Percentiles rank a stretch among this genome's conserved stretches.
Conservation (phyloP, 1,140 invertebrate species). For the fruit fly (Drosophila melanogaster) region Release_6_plus_ISO1_MT NT_037436.4:11377001-11377500, state of each 20-base stretch:
- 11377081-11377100: constrained; percentile 1
- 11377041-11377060: too few relatives aligned
- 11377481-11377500: constrained; percentile 46
- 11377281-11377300: constrained; percentile 48
- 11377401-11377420: constrained; percentile 47
- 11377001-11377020: too few relatives aligned
- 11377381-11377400: constrained; percentile 20
- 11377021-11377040: too few relatives aligned
- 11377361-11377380: constrained; percentile 40
- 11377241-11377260: constrained; percentile 17
- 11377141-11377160: not conserved
- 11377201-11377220: constrained; percentile 16
- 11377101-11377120: constrained; percentile 16
- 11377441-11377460: constrained; percentile 31
- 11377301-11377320: constrained; percentile 17
- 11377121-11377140: not conserved
- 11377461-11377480: constrained; percentile 40
- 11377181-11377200: constrained; percentile 1
- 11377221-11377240: constrained; percentile 25
- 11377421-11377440: constrained; percentile 47
- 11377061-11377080: too few relatives aligned
- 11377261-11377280: constrained; percentile 34
- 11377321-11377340: not conserved
- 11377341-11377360: constrained; percentile 14
- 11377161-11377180: not conserved